Evolutionary conservation across 2,113 vertebrate species (phyloP).

Genomic region (Dinomys branickii): DNA sequence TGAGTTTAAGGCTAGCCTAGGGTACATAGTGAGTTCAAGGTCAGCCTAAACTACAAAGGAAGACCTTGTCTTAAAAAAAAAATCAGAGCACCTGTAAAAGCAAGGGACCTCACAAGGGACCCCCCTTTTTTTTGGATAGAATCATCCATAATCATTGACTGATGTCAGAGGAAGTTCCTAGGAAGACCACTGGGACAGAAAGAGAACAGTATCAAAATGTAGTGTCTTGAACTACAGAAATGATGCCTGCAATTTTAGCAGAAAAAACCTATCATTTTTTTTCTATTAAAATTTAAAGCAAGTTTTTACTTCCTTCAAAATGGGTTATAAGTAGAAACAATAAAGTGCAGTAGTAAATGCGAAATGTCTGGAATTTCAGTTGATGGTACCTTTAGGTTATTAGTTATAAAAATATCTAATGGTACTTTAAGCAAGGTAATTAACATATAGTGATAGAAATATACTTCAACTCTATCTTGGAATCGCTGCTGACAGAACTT

Average conservation of each 20-base stretch:
- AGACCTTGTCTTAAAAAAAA: neutral
- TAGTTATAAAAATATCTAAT: slow-evolving; percentile 41
- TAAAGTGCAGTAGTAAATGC: neutral
- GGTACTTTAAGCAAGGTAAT: slow-evolving; percentile 38
- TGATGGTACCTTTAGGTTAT: neutral
- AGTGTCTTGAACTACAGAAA: slow-evolving; percentile 38
- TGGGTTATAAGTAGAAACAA: slow-evolving; percentile 53
- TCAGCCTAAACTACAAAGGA: neutral
- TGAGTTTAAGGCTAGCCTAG: neutral
- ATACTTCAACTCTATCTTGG: neutral
- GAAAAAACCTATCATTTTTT: slow-evolving; percentile 30
- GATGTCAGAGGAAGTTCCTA: neutral
- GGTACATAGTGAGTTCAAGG: neutral
- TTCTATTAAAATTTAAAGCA: slow-evolving; percentile 23
- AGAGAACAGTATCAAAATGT: neutral
- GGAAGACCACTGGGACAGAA: neutral
- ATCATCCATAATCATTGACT: neutral
- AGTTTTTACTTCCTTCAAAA: slow-evolving; percentile 46
- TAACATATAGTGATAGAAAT: neutral
- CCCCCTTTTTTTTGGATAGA: neutral
- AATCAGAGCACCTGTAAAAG: neutral
- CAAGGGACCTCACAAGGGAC: neutral
- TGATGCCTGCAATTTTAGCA: slow-evolving; percentile 9
- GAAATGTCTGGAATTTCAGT: slow-evolving; percentile 52
- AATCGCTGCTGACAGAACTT: slow-evolving; percentile 27